Percentiles rank a stretch among this genome's conserved stretches.
phyloP scores from a whole-genome alignment of 2,888 invertebrate genomes.

The Chrysolina americana region DNA sequence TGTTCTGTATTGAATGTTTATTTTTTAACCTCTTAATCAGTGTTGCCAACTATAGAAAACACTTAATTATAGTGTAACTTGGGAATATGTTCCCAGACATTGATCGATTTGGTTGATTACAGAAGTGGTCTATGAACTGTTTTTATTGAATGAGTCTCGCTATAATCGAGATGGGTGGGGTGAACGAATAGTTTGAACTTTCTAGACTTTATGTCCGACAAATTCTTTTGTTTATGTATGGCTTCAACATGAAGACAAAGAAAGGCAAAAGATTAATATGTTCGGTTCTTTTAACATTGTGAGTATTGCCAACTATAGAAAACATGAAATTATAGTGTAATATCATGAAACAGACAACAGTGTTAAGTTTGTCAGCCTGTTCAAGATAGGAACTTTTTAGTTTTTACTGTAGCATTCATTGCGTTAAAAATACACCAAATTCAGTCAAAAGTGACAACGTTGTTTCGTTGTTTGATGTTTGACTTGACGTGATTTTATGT shows the following conservation, averaged over 20 bases:
- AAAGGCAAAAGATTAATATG: neutral
- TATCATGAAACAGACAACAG: neutral
- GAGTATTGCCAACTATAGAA: conserved; percentile 39
- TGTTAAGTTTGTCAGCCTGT: neutral
- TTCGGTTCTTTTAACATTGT: neutral
- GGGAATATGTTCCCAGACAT: no score
- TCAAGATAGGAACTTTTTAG: neutral
- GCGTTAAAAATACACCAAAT: neutral
- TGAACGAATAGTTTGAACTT: no score
- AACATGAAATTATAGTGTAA: conserved; percentile 10
- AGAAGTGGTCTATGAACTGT: no score
- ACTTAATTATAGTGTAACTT: conserved; percentile 37
- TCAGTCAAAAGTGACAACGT: neutral
- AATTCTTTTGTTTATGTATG: no score
- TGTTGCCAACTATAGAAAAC: conserved; percentile 47
- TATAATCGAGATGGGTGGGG: no score
- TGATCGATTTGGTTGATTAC: no score
- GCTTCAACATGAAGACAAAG: no score
- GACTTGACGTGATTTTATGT: neutral
- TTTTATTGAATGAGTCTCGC: no score
- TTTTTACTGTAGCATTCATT: conserved; percentile 8
- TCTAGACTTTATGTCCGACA: no score
- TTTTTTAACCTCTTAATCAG: conserved; percentile 35
- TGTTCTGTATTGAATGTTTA: conserved; percentile 21
- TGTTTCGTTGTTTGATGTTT: neutral